These are phyloP conservation scores for Psococerastis gibbosa DNA, from an alignment of 2,888 invertebrate genomes.

Conservation along the genomic window DNA sequence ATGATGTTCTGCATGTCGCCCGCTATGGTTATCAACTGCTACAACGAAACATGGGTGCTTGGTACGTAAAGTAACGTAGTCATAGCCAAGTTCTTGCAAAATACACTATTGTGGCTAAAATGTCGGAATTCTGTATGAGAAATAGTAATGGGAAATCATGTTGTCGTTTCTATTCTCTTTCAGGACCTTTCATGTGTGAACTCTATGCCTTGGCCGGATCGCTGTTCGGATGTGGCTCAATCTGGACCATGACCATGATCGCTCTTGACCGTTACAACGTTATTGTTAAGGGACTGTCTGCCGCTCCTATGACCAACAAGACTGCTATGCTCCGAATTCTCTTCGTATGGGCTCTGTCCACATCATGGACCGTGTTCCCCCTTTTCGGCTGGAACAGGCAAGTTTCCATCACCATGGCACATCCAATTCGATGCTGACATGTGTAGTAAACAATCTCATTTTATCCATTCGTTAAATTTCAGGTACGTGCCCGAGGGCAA, in stretches of 20 bases:
- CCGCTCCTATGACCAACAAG: conserved; percentile 64
- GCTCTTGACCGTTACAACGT: conserved; percentile 87
- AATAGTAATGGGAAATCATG: not conserved
- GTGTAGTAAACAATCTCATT: conserved; percentile 8
- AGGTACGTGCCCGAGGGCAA: conserved; percentile 88
- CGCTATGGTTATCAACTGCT: conserved; percentile 68
- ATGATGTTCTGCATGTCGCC: conserved; percentile 76
- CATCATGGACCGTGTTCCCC: conserved; percentile 65
- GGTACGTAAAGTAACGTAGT: conserved; percentile 28
- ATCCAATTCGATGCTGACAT: no score
- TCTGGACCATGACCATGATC: conserved; percentile 86
- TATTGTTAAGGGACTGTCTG: conserved; percentile 74
- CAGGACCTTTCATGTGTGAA: conserved; percentile 67
- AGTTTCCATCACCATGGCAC: no score
- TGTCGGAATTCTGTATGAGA: not conserved
- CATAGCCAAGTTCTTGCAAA: no score
- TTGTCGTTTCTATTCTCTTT: conserved; percentile 5
- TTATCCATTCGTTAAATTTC: no score
- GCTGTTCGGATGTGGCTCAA: conserved; percentile 73
- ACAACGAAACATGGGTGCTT: conserved; percentile 49
- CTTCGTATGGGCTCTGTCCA: conserved; percentile 57
- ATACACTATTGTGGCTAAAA: not conserved
- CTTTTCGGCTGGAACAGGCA: conserved; percentile 74
- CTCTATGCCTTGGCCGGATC: conserved; percentile 75
- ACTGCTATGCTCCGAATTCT: conserved; percentile 59